Evolutionary conservation across 2,797 vertebrate genomes (phyloP).

Genomic region (Podargus strigoides): DNA sequence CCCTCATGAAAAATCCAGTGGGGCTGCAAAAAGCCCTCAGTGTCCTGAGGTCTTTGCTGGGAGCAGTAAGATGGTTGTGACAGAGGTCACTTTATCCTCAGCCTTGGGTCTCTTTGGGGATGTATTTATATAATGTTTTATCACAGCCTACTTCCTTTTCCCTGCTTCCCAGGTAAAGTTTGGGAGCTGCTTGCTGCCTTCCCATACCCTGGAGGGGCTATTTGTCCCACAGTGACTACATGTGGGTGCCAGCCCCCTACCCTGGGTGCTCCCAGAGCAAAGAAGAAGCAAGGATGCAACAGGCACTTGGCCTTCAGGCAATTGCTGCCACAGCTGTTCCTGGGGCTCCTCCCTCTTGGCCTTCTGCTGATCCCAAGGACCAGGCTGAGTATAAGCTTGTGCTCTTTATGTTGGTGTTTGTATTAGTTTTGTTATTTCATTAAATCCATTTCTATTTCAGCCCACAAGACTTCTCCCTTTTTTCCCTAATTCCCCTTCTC

Average conservation of each 20-base stretch:
- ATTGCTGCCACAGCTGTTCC: not conserved
- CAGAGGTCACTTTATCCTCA: not conserved
- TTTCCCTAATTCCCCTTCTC: no score
- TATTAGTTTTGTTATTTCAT: no score
- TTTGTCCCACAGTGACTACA: not conserved
- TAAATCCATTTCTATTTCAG: no score
- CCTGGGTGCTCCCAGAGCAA: accelerated
- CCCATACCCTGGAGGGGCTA: not conserved
- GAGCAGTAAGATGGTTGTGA: not conserved
- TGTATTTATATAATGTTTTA: not conserved
- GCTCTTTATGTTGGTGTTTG: no score
- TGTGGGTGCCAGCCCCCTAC: not conserved
- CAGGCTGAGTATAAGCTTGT: no score
- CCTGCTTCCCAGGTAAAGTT: not conserved
- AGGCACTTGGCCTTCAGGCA: not conserved
- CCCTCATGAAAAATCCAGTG: not conserved
- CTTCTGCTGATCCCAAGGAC: no score
- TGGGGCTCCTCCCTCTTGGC: no score
- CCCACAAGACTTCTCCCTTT: no score
- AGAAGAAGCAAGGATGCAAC: not conserved
- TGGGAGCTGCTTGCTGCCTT: not conserved
- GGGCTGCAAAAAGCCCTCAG: not conserved
- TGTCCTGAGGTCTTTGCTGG: not conserved
- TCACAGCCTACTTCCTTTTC: not conserved
- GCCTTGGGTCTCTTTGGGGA: not conserved